Conservation (phyloP, 1,140 invertebrate species). For the Diorhabda elongata region DNA sequence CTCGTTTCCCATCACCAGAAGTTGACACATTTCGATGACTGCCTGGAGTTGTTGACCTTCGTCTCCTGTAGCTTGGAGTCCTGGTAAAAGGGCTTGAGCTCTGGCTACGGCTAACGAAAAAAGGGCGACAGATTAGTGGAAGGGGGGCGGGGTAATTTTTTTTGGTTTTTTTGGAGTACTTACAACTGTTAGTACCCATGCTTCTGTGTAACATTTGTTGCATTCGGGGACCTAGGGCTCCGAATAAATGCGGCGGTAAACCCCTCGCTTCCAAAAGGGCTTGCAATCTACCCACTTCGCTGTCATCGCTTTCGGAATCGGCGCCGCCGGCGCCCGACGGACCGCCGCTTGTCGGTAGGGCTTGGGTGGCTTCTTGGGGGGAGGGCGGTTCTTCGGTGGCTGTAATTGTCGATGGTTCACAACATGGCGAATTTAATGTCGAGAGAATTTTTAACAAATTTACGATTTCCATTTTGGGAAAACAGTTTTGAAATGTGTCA, state of each 20-base stretch:
- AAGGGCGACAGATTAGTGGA: not conserved
- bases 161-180: conserved; percentile 24
- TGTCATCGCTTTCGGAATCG: conserved; percentile 70
- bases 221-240: conserved; percentile 92
- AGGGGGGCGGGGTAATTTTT: not conserved
- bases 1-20: conserved; percentile 99
- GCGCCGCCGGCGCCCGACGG: conserved; percentile 41
- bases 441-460: not conserved
- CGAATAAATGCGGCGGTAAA: conserved; percentile 91
- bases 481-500: not conserved
- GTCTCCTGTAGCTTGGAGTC: conserved; percentile 88
- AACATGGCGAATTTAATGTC: not conserved
- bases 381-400: conserved; percentile 44
- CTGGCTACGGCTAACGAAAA: conserved; percentile 68
- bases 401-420: conserved; percentile 23
- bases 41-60: conserved; percentile 96
- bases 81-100: conserved; percentile 89
- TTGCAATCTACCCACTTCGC: conserved; percentile 83
- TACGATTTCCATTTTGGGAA: conserved; percentile 4
- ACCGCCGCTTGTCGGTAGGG: conserved; percentile 37
- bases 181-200: conserved; percentile 80
- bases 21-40: conserved; percentile 97
- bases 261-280: conserved; percentile 90
- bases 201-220: conserved; percentile 93
- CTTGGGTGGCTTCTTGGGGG: conserved; percentile 44